Percentiles rank a stretch among this genome's conserved stretches.
Evolutionary conservation across 2,888 invertebrate species (phyloP).

Genomic region (Uropetala carovei): DNA sequence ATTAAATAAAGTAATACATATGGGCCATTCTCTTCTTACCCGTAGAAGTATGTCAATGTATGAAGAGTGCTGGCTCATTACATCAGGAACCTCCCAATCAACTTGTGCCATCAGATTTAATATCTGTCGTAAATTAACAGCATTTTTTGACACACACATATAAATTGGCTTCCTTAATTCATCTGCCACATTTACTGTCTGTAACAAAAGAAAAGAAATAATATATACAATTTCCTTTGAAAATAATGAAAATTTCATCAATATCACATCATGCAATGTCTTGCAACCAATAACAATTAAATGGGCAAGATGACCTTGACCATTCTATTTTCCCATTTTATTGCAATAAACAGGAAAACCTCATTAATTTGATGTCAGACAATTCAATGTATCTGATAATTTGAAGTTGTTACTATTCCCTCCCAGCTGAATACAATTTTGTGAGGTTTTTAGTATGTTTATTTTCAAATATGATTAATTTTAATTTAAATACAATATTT

Average conservation of each 20-base stretch:
- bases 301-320: no score
- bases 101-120: constrained; percentile 93
- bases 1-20: no score
- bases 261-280: background rate
- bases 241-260: background rate
- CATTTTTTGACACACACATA: constrained; percentile 88
- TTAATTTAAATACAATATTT: no score
- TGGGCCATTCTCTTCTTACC: constrained; percentile 74
- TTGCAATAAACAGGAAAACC: no score
- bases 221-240: background rate
- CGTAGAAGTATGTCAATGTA: constrained; percentile 88
- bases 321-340: background rate
- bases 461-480: no score
- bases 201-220: constrained; percentile 70
- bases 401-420: no score
- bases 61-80: constrained; percentile 94
- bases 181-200: constrained; percentile 83
- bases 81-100: constrained; percentile 96
- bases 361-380: no score
- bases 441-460: no score
- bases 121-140: constrained; percentile 86
- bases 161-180: constrained; percentile 92
- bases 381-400: no score
- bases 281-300: background rate
- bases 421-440: no score